Evolutionary conservation across 2,888 invertebrate species (phyloP), one percentile per base, ranked within the genome.

Genomic region (Pecten maximus): DNA sequence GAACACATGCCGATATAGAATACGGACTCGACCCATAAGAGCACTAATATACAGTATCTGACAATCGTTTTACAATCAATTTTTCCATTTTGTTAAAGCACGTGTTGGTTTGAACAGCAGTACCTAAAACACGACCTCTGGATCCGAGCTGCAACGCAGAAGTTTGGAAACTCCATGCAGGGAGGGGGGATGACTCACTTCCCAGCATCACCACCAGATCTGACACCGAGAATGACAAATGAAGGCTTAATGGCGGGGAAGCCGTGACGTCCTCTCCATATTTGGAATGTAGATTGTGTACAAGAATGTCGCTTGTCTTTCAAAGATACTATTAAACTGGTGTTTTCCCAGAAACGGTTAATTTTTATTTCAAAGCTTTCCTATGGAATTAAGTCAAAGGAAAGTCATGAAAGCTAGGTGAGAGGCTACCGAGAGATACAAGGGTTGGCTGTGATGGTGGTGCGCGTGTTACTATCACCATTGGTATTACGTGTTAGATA

Each of bases 261-360:
- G 12, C 74, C 15, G 28, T 74, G 74, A 74, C 74, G 74, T 74
- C 35, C 28, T 74, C 74, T 35, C 74, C 74, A 74, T 74, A 74
- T 74, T 74, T 74, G 74, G 74, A 74, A 74, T 74, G 74, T 74
- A 74, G 74, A 74, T 74, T 74, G 35, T 74, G 74, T 74, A 74
- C 35, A 35, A 74, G 74, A 74, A 35, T 74, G 74, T 74, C 74
- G 28, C 74, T 74, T 74, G 74, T 74, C 74, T 74, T 74, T 74
- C 74, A 74, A 74, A 74, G 35, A 74, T 74, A 74, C 74, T 35
- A 74, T 74, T 74, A 74, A 74, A 8, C 74, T 35, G 35, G 28
- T 74, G 74, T 74, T 74, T 74, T 74, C 74, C 23, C 74, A 74
- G 74, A 74, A 74, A 35, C 74, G 74, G 35, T 74, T 74, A 35